Evolutionary conservation across 1,140 invertebrate genomes (phyloP).

Genomic region (Sipha flava): DNA sequence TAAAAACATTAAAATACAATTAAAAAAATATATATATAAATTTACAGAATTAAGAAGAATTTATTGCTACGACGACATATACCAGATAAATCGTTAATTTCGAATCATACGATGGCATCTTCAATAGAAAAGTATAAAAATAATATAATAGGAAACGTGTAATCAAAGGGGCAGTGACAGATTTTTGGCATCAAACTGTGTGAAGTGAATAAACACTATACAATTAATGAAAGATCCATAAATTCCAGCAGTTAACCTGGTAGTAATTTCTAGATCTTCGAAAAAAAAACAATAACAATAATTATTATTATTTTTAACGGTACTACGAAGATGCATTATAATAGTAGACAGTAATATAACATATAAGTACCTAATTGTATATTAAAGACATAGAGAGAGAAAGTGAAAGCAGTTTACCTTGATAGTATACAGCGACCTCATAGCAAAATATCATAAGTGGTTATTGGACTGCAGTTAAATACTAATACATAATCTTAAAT

Average conservation of each 20-base stretch:
- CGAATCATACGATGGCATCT: neutral
- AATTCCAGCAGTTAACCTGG: neutral
- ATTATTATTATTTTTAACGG: neutral
- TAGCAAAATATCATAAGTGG: constrained; percentile 2
- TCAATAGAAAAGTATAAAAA: too few relatives aligned
- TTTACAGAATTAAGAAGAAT: too few relatives aligned
- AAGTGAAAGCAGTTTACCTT: constrained; percentile 31
- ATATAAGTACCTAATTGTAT: neutral
- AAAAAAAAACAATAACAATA: too few relatives aligned
- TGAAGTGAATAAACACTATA: too few relatives aligned
- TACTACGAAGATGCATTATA: neutral
- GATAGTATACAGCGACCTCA: neutral
- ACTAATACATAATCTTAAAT: neutral
- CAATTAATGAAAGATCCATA: neutral
- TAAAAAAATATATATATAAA: neutral
- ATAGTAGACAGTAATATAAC: neutral
- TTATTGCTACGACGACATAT: too few relatives aligned
- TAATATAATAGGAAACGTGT: too few relatives aligned
- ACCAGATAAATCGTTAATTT: neutral
- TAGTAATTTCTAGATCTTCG: neutral
- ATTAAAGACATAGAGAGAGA: neutral
- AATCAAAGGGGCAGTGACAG: too few relatives aligned
- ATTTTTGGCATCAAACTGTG: too few relatives aligned
- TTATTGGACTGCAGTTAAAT: constrained; percentile 1
- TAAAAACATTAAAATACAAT: neutral